Percentiles rank a stretch among this genome's conserved stretches.
phyloP scores from a whole-genome alignment of 2,113 vertebrate genomes.

The Actenoides hombroni region DNA sequence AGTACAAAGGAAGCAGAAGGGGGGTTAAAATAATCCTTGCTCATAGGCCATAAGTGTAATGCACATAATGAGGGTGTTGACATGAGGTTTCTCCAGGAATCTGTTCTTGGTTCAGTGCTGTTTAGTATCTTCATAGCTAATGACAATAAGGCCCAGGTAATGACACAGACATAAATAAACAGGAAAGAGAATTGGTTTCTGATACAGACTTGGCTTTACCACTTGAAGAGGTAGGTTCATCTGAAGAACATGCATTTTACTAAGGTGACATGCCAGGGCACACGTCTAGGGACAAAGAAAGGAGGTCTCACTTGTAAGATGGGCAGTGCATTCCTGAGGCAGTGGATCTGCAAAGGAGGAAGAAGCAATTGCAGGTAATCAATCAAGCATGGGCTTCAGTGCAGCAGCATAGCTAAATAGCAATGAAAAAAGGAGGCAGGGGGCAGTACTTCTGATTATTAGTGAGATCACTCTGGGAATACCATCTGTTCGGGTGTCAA shows the following conservation, averaged over 20 bases:
- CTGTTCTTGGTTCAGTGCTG: neutral
- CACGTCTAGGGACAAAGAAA: conserved; percentile 3
- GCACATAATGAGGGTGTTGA: neutral
- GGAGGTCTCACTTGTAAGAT: neutral
- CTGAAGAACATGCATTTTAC: neutral
- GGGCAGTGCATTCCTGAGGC: neutral
- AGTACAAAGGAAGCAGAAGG: neutral
- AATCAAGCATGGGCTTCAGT: neutral
- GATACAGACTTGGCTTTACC: neutral
- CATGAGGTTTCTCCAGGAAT: neutral
- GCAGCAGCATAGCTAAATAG: neutral
- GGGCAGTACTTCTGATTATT: conserved; percentile 36
- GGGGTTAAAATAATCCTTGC: neutral
- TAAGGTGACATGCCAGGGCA: neutral
- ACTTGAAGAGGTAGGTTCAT: neutral
- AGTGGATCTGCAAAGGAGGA: neutral
- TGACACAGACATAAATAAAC: neutral
- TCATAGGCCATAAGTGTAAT: neutral
- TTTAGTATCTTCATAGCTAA: neutral
- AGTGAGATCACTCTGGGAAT: neutral
- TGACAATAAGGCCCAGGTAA: neutral
- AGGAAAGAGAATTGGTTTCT: neutral
- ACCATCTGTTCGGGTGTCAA: conserved; percentile 39
- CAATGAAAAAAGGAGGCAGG: conserved; percentile 7
- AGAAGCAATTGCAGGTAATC: conserved; percentile 24